Percentiles rank a stretch among this genome's conserved stretches.
These are phyloP conservation scores for Gymnothorax javanicus DNA, from an alignment of 2,797 vertebrate genomes.

Conservation along the genomic window DNA sequence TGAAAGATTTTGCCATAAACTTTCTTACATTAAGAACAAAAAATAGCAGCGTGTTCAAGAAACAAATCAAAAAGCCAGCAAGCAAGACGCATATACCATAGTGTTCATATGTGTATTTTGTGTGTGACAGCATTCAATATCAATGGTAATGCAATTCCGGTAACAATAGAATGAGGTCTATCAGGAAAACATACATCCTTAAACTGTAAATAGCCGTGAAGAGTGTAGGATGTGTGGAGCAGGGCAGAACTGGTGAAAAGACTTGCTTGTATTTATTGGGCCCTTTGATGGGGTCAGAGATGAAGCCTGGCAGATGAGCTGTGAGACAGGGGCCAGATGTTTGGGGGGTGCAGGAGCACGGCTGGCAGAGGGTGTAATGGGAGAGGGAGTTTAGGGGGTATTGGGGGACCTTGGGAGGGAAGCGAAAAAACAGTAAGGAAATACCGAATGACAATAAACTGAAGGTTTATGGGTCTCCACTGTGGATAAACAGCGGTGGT, in stretches of 20 bases:
- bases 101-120: background rate
- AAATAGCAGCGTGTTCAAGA: background rate
- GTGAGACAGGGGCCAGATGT: background rate
- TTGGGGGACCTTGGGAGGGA: background rate
- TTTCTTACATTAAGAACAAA: background rate
- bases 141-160: background rate
- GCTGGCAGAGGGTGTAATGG: background rate
- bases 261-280: slow-evolving; percentile 31
- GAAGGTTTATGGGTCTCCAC: slow-evolving; percentile 19
- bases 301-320: slow-evolving; percentile 25
- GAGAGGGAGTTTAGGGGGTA: background rate
- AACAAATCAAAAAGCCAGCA: no score
- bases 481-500: slow-evolving; percentile 40
- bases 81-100: no score
- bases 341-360: background rate
- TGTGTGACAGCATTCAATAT: background rate
- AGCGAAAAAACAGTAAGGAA: slow-evolving; percentile 28
- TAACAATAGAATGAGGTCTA: background rate
- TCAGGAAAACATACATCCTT: background rate
- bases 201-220: background rate
- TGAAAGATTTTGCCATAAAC: no score
- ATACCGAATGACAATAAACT: slow-evolving; percentile 22
- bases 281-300: slow-evolving; percentile 19
- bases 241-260: background rate
- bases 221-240: background rate